A percentile compares a stretch with the other conserved stretches of the same genome.
Conservation (phyloP, 1,140 invertebrate genomes). For the Zaprionus camerounensis region DNA sequence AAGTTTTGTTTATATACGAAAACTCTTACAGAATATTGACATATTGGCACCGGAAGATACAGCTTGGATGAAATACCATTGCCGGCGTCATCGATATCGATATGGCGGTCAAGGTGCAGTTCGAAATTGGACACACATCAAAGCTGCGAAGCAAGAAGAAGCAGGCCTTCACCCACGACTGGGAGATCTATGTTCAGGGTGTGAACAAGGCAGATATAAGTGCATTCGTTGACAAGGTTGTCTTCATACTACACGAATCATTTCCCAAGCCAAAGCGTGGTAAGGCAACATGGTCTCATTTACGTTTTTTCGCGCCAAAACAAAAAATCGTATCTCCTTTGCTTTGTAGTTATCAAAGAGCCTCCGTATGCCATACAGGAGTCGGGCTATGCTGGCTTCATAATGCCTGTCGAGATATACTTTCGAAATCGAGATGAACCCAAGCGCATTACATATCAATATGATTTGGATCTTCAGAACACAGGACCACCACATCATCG, state of each 20-base stretch:
- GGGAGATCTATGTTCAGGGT: constrained; percentile 97
- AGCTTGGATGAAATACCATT: constrained; percentile 51
- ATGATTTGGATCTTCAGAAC: constrained; percentile 93
- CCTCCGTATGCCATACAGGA: constrained; percentile 96
- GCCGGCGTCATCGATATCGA: constrained; percentile 29
- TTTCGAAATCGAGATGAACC: constrained; percentile 96
- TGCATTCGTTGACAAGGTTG: constrained; percentile 97
- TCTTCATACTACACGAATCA: constrained; percentile 95
- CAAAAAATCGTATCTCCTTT: neutral
- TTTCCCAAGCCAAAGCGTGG: constrained; percentile 95
- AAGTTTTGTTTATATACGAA: constrained; percentile 37
- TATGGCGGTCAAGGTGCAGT: constrained; percentile 92
- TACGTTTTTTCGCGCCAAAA: constrained; percentile 38
- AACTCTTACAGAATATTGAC: constrained; percentile 34
- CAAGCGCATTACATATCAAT: constrained; percentile 93
- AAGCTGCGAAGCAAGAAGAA: constrained; percentile 89
- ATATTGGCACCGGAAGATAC: constrained; percentile 16
- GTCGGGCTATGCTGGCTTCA: constrained; percentile 97
- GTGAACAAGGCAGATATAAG: constrained; percentile 93
- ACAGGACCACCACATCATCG: constrained; percentile 90
- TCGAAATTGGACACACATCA: constrained; percentile 96
- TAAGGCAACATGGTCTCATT: constrained; percentile 76
- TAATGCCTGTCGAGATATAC: constrained; percentile 94
- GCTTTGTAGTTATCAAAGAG: constrained; percentile 91
- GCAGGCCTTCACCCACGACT: constrained; percentile 98